Percentiles rank a stretch among this genome's conserved stretches.
These are phyloP conservation scores for Bombus vancouverensis DNA, from an alignment of 1,140 invertebrate species.

Conservation along the genomic window DNA sequence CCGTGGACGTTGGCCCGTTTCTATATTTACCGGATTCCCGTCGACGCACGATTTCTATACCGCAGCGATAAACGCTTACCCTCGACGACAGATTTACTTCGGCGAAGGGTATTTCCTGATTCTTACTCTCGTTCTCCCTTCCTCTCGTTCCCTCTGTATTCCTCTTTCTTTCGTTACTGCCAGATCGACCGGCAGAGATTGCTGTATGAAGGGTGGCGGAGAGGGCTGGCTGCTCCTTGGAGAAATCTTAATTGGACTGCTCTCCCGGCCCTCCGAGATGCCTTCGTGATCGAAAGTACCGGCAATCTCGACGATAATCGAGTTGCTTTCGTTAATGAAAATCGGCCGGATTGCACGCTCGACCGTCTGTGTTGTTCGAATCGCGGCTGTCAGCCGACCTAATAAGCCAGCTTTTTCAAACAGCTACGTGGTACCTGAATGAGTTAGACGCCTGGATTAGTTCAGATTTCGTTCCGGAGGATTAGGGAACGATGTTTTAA, in stretches of 20 bases:
- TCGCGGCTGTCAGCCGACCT: slow-evolving; percentile 1
- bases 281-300: slow-evolving; percentile 58
- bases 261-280: slow-evolving; percentile 54
- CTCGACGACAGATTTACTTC: slow-evolving; percentile 71
- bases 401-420: slow-evolving; percentile 10
- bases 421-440: background rate
- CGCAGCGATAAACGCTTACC: slow-evolving; percentile 68
- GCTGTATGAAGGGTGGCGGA: background rate
- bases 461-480: background rate
- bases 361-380: slow-evolving; percentile 31
- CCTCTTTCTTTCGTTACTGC: slow-evolving; percentile 52
- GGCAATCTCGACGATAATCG: slow-evolving; percentile 57
- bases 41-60: slow-evolving; percentile 66
- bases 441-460: background rate
- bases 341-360: slow-evolving; percentile 29
- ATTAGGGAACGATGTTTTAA: background rate
- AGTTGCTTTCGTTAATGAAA: slow-evolving; percentile 56
- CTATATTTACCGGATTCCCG: slow-evolving; percentile 71
- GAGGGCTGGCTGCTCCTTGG: slow-evolving; percentile 33
- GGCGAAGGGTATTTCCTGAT: slow-evolving; percentile 60
- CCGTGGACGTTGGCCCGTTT: slow-evolving; percentile 46
- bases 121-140: background rate
- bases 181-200: slow-evolving; percentile 53
- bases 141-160: slow-evolving; percentile 23
- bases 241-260: slow-evolving; percentile 67